Conservation (phyloP, 2,113 vertebrate species). For the Nothocercus julius region DNA sequence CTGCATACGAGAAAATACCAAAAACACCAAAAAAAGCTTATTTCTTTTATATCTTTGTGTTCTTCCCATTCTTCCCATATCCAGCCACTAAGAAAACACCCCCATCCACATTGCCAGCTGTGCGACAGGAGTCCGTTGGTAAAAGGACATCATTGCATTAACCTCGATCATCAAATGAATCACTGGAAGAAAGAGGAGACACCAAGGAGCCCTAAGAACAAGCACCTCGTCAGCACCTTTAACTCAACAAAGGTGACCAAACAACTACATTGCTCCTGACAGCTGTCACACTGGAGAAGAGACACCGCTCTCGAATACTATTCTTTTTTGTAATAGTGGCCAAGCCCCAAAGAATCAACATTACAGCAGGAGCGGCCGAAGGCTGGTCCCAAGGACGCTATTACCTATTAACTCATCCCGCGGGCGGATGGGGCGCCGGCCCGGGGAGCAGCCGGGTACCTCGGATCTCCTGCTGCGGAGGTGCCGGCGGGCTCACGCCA, state of each 20-base stretch:
- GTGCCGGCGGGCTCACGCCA: too few relatives aligned
- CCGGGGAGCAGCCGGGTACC: too few relatives aligned
- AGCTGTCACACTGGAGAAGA: background rate
- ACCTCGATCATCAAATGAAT: background rate
- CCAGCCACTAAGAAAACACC: background rate
- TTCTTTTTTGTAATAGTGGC: background rate
- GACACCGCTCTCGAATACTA: background rate
- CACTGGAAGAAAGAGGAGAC: background rate
- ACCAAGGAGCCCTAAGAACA: background rate
- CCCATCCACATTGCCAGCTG: background rate
- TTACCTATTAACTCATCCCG: background rate
- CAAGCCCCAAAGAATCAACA: background rate
- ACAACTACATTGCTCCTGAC: background rate
- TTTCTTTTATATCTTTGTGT: background rate
- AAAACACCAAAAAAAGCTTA: background rate
- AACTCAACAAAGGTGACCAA: background rate
- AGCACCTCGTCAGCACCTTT: background rate
- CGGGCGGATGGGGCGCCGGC: background rate
- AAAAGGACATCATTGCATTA: background rate
- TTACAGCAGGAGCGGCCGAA: background rate
- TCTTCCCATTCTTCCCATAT: background rate
- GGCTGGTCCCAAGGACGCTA: rapidly evolving
- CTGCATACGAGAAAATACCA: background rate
- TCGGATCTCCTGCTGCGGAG: too few relatives aligned
- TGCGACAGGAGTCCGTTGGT: background rate